A percentile compares a stretch with the other conserved stretches of the same genome.
Evolutionary conservation across 2,888 invertebrate species (phyloP).

Genomic region (Fragum fragum): DNA sequence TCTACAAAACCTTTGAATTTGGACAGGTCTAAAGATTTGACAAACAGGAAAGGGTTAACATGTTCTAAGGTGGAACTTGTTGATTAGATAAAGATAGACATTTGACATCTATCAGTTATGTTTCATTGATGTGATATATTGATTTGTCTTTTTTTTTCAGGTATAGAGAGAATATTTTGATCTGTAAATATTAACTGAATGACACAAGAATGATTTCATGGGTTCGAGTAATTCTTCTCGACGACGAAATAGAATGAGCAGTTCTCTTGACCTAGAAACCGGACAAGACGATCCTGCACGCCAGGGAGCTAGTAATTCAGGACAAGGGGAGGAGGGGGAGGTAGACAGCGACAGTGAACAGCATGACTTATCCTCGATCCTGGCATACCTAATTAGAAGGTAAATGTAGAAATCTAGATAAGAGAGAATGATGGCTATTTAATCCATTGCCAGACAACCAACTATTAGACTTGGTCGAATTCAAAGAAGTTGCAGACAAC

Average conservation of each 20-base stretch:
- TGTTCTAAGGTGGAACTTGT: no score
- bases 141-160: not conserved
- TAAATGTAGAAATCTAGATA: no score
- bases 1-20: no score
- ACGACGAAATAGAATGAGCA: slow-evolving; percentile 64
- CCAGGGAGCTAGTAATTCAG: slow-evolving; percentile 15
- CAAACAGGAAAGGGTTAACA: no score
- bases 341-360: slow-evolving; percentile 68
- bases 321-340: slow-evolving; percentile 22
- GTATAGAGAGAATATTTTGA: not conserved
- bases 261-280: slow-evolving; percentile 47
- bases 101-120: no score
- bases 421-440: no score
- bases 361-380: slow-evolving; percentile 77
- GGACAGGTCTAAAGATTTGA: no score
- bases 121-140: not conserved
- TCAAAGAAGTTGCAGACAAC: no score
- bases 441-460: no score
- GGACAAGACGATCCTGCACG: slow-evolving; percentile 10
- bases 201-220: slow-evolving; percentile 62
- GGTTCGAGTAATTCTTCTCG: slow-evolving; percentile 69
- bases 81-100: no score
- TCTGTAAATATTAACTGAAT: not conserved
- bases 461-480: no score
- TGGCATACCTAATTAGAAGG: slow-evolving; percentile 81